phyloP scores from a whole-genome alignment of 2,113 vertebrate genomes.

The Psammodynastes pulverulentus region DNA sequence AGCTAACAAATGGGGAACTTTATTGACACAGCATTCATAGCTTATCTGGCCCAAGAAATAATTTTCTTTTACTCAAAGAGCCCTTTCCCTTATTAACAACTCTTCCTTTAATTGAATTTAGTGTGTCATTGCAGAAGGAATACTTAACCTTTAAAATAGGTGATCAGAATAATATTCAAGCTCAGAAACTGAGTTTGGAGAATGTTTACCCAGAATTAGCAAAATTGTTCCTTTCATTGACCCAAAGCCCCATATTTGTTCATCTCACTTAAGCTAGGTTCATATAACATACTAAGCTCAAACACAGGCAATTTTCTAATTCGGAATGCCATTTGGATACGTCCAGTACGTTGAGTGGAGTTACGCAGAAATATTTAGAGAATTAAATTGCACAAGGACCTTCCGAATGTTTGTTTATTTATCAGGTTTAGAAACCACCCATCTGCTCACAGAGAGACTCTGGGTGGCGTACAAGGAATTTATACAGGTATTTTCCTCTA shows the following conservation, averaged over 20 bases:
- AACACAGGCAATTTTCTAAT: neutral
- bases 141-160: neutral
- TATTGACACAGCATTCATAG: neutral
- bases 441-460: neutral
- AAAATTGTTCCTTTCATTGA: neutral
- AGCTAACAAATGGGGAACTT: neutral
- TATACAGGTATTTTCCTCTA: neutral
- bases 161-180: neutral
- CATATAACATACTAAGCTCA: neutral
- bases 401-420: neutral
- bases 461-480: neutral
- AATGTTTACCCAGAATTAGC: neutral
- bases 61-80: neutral
- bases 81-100: neutral
- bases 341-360: neutral
- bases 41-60: neutral
- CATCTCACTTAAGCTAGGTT: neutral
- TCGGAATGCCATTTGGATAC: neutral
- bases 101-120: neutral
- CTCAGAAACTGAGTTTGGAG: neutral
- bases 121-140: neutral
- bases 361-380: neutral
- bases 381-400: neutral
- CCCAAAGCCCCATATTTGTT: neutral
- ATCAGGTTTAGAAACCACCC: neutral